Evolutionary conservation across 2,113 vertebrate species (phyloP).

Genomic region (Orthonyx spaldingii): DNA sequence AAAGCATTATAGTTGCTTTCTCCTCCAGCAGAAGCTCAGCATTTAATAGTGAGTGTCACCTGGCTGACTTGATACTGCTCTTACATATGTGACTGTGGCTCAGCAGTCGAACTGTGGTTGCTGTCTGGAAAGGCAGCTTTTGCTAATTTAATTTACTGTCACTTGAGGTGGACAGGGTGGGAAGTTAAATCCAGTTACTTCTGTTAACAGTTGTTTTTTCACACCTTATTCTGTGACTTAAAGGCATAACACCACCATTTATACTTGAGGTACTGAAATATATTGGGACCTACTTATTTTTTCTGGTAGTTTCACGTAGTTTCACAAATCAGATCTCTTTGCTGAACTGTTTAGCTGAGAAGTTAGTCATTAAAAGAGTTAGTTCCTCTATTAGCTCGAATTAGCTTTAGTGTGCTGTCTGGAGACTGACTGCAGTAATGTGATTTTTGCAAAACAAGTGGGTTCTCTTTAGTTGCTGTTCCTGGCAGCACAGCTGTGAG

Average conservation of each 20-base stretch:
- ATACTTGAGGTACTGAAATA: background rate
- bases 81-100: background rate
- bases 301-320: background rate
- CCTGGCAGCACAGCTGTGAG: background rate
- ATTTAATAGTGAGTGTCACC: background rate
- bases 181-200: background rate
- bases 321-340: background rate
- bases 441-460: background rate
- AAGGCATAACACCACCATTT: background rate
- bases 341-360: background rate
- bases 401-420: background rate
- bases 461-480: background rate
- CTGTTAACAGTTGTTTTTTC: background rate
- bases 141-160: background rate
- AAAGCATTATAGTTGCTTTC: background rate
- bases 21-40: background rate
- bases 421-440: background rate
- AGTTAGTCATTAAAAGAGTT: background rate
- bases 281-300: background rate
- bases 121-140: background rate
- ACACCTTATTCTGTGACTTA: background rate
- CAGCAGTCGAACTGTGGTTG: background rate
- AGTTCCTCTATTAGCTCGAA: background rate
- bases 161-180: background rate
- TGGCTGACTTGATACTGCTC: background rate